Evolutionary conservation across 1,140 invertebrate genomes (phyloP), one percentile per base, ranked within the genome.

Genomic region (Drosophila fuyamai): DNA sequence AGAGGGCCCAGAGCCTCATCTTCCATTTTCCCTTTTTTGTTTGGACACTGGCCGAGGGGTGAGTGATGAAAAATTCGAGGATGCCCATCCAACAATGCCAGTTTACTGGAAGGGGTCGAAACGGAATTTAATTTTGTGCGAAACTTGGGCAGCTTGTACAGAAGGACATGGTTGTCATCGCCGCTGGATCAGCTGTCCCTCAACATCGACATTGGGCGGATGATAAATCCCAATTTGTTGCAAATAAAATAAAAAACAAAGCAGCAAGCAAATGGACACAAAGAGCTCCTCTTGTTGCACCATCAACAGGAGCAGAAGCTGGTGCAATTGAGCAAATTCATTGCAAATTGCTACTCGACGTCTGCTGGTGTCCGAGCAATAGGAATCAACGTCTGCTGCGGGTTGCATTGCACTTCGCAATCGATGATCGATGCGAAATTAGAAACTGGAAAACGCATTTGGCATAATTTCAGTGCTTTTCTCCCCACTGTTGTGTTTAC

Each of bases 71-170:
- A 66, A 75, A 43, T 75, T 55, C 72, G 71, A 65, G 48, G 68
- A 57, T 76, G 51, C 46, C 58, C 72, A 65, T 65, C 61, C 72
- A 75, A 75, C 60, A 75, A 75, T 75, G 59, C 71, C 71, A 75
- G 72, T 57, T 75, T 63, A 50, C 53, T 53, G 46, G 32, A 46
- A 57, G 41, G 66, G 66, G 23, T 32, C 46, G 32, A 58, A 76
- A 74, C 66, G 67, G 78, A 85, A 85, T 85, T 85, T 85, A 74
- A 85, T 81, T 85, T 85, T 85, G 82, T 78, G 61, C 68, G 61
- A 78, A 75, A 58, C 78, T 66, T 70, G 56, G 38, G 32, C 60
- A 56, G 13, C 57, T 46, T 40, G 41, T 23, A 57, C 59, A 40
- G 56, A 35, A 55, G 48, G 43, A 68, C 50, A 75, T 61, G 51